These are phyloP conservation scores for Meriones unguiculatus DNA, from an alignment of 2,113 vertebrate genomes.

Conservation along the genomic window DNA sequence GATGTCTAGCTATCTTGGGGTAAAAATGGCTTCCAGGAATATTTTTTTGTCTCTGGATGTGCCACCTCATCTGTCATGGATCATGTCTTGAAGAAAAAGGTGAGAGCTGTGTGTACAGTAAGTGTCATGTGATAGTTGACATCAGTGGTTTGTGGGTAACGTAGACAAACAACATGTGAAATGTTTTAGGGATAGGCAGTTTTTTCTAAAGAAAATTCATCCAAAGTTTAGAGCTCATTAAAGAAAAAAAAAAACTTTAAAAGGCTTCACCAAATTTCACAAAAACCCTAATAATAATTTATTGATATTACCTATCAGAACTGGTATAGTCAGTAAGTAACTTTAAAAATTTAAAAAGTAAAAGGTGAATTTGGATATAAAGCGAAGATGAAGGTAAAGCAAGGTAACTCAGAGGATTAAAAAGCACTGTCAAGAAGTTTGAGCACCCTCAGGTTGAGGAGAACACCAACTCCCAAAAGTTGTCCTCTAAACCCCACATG, in stretches of 20 bases:
- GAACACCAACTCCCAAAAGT: not conserved
- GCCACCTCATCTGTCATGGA: not conserved
- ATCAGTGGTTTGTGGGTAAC: not conserved
- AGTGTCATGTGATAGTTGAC: not conserved
- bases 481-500: not conserved
- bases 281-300: not conserved
- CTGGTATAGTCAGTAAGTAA: not conserved
- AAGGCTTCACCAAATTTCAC: not conserved
- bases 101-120: not conserved
- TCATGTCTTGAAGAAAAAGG: not conserved
- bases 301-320: not conserved
- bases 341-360: not conserved
- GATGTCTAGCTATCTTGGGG: not conserved
- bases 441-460: too few species aligned
- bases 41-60: not conserved
- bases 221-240: not conserved
- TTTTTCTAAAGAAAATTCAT: constrained; percentile 15
- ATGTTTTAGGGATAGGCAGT: not conserved
- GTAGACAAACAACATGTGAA: not conserved
- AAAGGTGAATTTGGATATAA: not conserved
- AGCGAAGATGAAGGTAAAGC: not conserved
- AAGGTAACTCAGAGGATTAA: not conserved
- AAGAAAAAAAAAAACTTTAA: not conserved
- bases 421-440: not conserved
- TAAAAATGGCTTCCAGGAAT: not conserved